These are phyloP conservation scores for Cladopsammia gracilis DNA, from an alignment of 64 coral and sea anemone species.

Conservation along the genomic window DNA sequence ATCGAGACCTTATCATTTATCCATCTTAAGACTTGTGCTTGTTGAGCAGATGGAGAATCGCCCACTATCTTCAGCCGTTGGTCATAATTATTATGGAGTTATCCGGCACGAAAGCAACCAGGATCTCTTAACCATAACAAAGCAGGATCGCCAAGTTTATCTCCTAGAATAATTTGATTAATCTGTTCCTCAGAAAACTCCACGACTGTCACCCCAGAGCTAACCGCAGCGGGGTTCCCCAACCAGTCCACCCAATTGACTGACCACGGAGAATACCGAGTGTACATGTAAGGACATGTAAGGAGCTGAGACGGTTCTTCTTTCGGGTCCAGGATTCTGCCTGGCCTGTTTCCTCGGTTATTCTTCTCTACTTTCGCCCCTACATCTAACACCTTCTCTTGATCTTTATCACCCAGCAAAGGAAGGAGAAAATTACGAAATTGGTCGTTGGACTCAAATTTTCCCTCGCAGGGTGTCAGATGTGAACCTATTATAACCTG, in stretches of 20 bases:
- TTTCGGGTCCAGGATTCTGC: too few species aligned
- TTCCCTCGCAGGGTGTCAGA: too few species aligned
- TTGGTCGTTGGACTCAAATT: too few species aligned
- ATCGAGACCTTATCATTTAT: neutral
- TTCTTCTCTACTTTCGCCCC: too few species aligned
- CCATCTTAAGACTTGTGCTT: neutral
- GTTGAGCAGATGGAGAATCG: neutral
- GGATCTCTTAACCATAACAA: neutral
- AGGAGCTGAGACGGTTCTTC: too few species aligned
- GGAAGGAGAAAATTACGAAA: too few species aligned
- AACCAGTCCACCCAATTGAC: neutral
- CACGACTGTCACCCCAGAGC: neutral
- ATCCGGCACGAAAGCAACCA: neutral
- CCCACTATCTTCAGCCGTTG: neutral
- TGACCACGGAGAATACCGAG: neutral
- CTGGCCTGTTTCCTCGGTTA: too few species aligned
- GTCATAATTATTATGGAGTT: neutral
- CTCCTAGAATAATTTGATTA: neutral
- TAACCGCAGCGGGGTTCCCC: neutral
- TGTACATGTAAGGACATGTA: neutral
- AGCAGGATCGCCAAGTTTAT: neutral
- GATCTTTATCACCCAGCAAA: too few species aligned
- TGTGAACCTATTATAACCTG: neutral
- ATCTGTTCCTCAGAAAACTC: neutral
- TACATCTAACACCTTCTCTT: too few species aligned